Evolutionary conservation across 2,113 vertebrate species (phyloP), one percentile per base, ranked within the genome.

Genomic region (Pseudorectes ferrugineus): DNA sequence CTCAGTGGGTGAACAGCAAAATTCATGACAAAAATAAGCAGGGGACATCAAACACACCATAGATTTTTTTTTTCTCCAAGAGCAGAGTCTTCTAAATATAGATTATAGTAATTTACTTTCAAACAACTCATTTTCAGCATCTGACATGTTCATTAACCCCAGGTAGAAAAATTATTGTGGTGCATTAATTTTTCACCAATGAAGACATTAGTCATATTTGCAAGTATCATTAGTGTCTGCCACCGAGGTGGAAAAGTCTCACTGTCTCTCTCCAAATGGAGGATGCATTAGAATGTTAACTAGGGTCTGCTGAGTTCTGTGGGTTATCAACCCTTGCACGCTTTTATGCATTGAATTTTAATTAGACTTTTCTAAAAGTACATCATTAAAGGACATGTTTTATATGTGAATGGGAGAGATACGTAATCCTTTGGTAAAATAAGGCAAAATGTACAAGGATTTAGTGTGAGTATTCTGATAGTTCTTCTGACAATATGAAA

Each of bases 61-160:
- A 75, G 93, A 74, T 52, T 83, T 85, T 59, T 87, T 20, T 85
- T 72, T 85, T 73, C n/a, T 24, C 17, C 40, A 92, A 93, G 94
- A 94, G 97, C 96, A 93, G 86, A 98, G 96, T 98, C 98, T 98
- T 98, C 98, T 98, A 99, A 98, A 98, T 99, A 98, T 98, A 99
- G 98, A 99, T 98, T 98, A 98, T 98, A 98, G 98, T 99, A 98
- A 99, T 99, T 99, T 99, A 98, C 98, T 98, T 98, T 99, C 98
- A 99, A 99, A 99, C 98, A 99, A 99, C 98, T 99, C 95, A 99
- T 99, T 99, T 98, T 99, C 98, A 98, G 97, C 97, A 98, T 98
- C 98, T 99, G 99, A 98, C 98, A 98, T 98, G 97, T 99, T 99
- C 99, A 99, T 99, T 99, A 99, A 99, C 98, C 98, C 97, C 96